These are phyloP conservation scores for Pseudochirops cupreus DNA, from an alignment of 2,797 vertebrate genomes.

Conservation along the genomic window DNA sequence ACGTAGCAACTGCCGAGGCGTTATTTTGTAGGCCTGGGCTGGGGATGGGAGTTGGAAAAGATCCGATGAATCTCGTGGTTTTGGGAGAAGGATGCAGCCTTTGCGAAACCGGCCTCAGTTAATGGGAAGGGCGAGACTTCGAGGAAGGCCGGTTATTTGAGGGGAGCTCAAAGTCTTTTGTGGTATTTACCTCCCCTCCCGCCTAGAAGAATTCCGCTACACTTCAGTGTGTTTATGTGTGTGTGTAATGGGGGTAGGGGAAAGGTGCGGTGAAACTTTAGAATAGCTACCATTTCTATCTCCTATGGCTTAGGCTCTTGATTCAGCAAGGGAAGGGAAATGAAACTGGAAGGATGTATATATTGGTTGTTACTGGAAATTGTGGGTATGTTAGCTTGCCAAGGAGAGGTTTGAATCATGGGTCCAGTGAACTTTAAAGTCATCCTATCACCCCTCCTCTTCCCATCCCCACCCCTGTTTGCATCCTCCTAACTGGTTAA, in stretches of 20 bases:
- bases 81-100: conserved; percentile 63
- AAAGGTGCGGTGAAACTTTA: conserved; percentile 72
- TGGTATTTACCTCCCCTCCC: conserved; percentile 27
- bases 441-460: conserved; percentile 36
- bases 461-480: neutral
- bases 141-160: conserved; percentile 58
- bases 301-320: conserved; percentile 78
- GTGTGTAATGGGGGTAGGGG: neutral
- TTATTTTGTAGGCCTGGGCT: conserved; percentile 67
- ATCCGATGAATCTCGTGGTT: conserved; percentile 54
- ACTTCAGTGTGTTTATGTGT: conserved; percentile 38
- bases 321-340: conserved; percentile 82
- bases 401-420: conserved; percentile 77
- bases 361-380: conserved; percentile 83
- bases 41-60: conserved; percentile 59
- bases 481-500: conserved; percentile 11
- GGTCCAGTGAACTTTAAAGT: conserved; percentile 75
- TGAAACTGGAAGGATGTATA: conserved; percentile 80
- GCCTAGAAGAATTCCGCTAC: conserved; percentile 41
- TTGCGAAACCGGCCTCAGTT: conserved; percentile 67
- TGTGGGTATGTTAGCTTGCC: conserved; percentile 78
- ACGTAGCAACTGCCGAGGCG: conserved; percentile 64
- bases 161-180: conserved; percentile 35
- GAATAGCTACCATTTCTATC: conserved; percentile 70
- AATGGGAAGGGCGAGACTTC: conserved; percentile 56